A percentile compares a stretch with the other conserved stretches of the same genome.
Conservation (phyloP, 2,113 vertebrate genomes). For the Cryptoleucopteryx plumbea region DNA sequence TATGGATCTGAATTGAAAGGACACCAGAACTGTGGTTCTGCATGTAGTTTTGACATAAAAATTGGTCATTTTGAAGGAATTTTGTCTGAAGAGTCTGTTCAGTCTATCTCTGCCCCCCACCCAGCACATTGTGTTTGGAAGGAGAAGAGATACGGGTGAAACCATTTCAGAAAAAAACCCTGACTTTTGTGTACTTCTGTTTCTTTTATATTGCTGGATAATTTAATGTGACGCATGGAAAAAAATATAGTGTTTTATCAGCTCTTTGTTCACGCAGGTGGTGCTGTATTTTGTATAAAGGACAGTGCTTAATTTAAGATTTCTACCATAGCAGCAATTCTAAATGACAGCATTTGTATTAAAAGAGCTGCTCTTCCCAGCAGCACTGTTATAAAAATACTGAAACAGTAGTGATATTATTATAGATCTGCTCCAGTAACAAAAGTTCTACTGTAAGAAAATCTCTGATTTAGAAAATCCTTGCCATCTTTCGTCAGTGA, state of each 20-base stretch:
- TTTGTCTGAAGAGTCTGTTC: neutral
- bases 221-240: neutral
- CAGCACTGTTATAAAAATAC: constrained; percentile 56
- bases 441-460: constrained; percentile 52
- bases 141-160: neutral
- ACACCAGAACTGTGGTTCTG: neutral
- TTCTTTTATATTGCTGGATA: constrained; percentile 31
- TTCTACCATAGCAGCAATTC: constrained; percentile 47
- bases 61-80: constrained; percentile 12
- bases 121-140: constrained; percentile 11
- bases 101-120: neutral
- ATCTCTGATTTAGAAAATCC: constrained; percentile 41
- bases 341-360: constrained; percentile 60
- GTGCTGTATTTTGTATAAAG: constrained; percentile 52
- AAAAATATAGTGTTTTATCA: constrained; percentile 42
- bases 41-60: neutral
- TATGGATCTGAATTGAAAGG: neutral
- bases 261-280: constrained; percentile 59
- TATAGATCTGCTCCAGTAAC: constrained; percentile 41
- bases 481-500: neutral
- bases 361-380: constrained; percentile 52
- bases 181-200: constrained; percentile 38
- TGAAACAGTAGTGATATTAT: constrained; percentile 65
- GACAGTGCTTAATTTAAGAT: constrained; percentile 56
- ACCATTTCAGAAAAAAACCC: neutral